A percentile compares a stretch with the other conserved stretches of the same genome.
phyloP scores from a whole-genome alignment of 2,888 invertebrate species.

The Tipula vernalis region DNA sequence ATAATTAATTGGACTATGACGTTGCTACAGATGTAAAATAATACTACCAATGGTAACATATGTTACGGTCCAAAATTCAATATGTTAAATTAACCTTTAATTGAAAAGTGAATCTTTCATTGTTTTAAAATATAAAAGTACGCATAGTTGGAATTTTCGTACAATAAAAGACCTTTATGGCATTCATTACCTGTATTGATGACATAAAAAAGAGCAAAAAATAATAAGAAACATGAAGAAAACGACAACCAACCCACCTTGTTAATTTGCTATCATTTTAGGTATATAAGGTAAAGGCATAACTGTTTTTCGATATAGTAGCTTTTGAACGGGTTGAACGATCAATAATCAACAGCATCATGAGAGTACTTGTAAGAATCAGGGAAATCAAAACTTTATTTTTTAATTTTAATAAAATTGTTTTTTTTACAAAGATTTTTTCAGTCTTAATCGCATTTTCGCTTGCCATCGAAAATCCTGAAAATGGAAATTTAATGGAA shows the following conservation, averaged over 20 bases:
- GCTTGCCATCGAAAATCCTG: not conserved
- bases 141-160: not conserved
- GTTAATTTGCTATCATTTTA: not conserved
- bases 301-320: not conserved
- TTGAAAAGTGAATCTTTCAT: not conserved
- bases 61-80: not conserved
- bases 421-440: not conserved
- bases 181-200: not conserved
- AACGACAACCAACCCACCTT: not conserved
- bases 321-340: conserved; percentile 7
- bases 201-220: not conserved
- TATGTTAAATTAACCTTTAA: not conserved
- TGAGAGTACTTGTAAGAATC: conserved; percentile 14
- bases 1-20: not conserved
- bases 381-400: not conserved
- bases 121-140: not conserved
- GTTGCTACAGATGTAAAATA: not conserved
- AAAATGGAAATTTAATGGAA: not conserved
- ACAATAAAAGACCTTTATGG: not conserved
- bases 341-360: conserved; percentile 11
- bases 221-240: not conserved
- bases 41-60: not conserved
- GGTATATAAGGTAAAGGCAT: not conserved
- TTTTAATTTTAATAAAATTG: not conserved
- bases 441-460: conserved; percentile 1